A percentile compares a stretch with the other conserved stretches of the same genome.
Evolutionary conservation across 2,113 vertebrate species (phyloP).

Genomic region (Entomyzon cyanotis): DNA sequence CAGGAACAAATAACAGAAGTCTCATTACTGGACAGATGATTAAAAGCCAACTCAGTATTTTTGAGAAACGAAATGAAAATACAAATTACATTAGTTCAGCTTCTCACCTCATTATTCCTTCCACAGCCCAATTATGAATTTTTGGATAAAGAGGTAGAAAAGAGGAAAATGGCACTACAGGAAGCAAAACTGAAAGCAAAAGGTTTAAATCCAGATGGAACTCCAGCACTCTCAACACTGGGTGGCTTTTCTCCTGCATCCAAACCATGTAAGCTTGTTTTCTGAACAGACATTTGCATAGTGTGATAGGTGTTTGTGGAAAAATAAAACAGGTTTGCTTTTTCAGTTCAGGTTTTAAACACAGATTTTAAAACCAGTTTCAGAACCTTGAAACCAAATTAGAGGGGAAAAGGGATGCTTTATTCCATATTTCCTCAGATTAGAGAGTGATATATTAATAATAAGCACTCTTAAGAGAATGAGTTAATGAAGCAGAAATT

Average conservation of each 20-base stretch:
- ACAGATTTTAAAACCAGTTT: not conserved
- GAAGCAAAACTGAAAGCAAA: constrained; percentile 97
- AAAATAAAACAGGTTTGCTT: not conserved
- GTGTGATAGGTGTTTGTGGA: not conserved
- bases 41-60: not conserved
- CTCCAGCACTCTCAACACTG: constrained; percentile 88
- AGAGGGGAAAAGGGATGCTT: not conserved
- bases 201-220: constrained; percentile 95
- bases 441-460: fast-evolving
- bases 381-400: not conserved
- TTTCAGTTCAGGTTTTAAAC: not conserved
- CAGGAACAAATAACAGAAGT: not conserved
- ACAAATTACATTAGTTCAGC: fast-evolving
- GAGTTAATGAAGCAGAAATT: not conserved
- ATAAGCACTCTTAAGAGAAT: not conserved
- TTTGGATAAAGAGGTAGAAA: constrained; percentile 96
- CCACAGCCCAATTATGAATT: constrained; percentile 93
- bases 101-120: not conserved
- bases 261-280: constrained; percentile 84
- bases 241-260: constrained; percentile 97
- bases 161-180: constrained; percentile 90
- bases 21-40: not conserved
- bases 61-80: not conserved
- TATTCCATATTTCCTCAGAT: not conserved
- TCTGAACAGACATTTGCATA: not conserved